Evolutionary conservation across 2,888 invertebrate genomes (phyloP), one percentile per base, ranked within the genome.

Genomic region (Platynereis dumerilii): DNA sequence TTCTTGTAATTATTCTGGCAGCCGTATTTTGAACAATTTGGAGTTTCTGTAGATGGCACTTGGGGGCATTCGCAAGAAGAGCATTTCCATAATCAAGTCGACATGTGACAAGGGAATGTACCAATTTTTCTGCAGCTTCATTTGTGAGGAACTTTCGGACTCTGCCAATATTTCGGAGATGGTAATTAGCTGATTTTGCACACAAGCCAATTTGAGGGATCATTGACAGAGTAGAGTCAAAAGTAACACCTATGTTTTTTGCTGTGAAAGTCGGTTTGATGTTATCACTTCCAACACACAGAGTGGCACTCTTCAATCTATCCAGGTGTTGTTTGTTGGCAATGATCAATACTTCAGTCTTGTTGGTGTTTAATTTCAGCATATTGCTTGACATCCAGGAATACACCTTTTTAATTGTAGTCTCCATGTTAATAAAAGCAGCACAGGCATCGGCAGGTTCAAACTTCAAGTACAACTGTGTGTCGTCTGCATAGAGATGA

Each of bases 401-500:
- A 34, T 7, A 34, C 12, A 34, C 34, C 12, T 34, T 34, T 7
- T 5, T 34, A 12, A 34, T 34, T 34, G 34, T 34, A 12, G 34
- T 34, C 12, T 34, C 34, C 34, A 34, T 34, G 34, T 34, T 5
- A 34, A 7, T 12, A 34, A 7, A 34, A 12, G 34, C 34, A 34
- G 34, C 5, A 12, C 7, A 12, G 5, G 12, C 5, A 7, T 34
- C 34, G 12, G 34, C 34, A 7, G 34, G 34, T 12, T 34, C 34
- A 34, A 34, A 34, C 34, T 34, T 34, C 34, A 48, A n/a, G 22
- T 48, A 48, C n/a, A 48, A 22, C n/a, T 48, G 48, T n/a, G 48
- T 48, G 22, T 48, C n/a, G 48, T 48, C 48, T 7, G 48, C 48
- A 48, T 48, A 48, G 7, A 48, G n/a, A 48, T 48, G 48, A n/a